A percentile compares a stretch with the other conserved stretches of the same genome.
Evolutionary conservation across 1,140 invertebrate genomes (phyloP).

Genomic region (Drosophila prosaltans): DNA sequence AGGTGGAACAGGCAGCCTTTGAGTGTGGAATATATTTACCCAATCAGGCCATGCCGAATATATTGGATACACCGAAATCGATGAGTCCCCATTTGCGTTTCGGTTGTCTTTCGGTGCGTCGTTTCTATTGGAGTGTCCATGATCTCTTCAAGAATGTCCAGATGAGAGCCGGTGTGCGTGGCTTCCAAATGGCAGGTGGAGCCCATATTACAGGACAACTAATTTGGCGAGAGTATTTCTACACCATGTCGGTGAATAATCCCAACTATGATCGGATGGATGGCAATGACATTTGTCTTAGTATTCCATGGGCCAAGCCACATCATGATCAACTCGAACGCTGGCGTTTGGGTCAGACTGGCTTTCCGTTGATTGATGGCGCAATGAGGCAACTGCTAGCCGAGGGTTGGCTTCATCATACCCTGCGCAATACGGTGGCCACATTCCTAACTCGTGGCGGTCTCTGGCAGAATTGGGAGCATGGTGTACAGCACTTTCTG

Average conservation of each 20-base stretch:
- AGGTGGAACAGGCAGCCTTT: conserved; percentile 86
- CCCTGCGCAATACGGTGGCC: conserved; percentile 88
- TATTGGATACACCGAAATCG: conserved; percentile 87
- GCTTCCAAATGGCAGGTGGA: conserved; percentile 58
- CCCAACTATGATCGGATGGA: conserved; percentile 87
- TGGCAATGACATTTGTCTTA: conserved; percentile 89
- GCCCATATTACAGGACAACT: conserved; percentile 86
- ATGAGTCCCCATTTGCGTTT: conserved; percentile 88
- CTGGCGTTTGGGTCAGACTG: conserved; percentile 89
- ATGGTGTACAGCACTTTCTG: conserved; percentile 87
- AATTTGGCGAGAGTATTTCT: conserved; percentile 92
- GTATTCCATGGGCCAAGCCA: conserved; percentile 88
- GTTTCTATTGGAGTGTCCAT: conserved; percentile 87
- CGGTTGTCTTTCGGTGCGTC: conserved; percentile 86
- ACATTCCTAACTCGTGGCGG: conserved; percentile 90
- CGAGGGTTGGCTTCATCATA: conserved; percentile 88
- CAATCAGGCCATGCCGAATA: conserved; percentile 88
- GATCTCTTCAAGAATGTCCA: conserved; percentile 86
- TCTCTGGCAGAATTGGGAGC: conserved; percentile 89
- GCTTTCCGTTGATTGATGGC: conserved; percentile 91
- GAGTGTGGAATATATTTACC: conserved; percentile 86
- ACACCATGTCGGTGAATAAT: conserved; percentile 89
- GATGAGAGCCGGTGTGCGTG: conserved; percentile 82
- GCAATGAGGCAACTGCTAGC: conserved; percentile 87
- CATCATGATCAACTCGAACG: conserved; percentile 84